Evolutionary conservation across 2,113 vertebrate species (phyloP), one percentile per base, ranked within the genome.

Genomic region (Vidua macroura): DNA sequence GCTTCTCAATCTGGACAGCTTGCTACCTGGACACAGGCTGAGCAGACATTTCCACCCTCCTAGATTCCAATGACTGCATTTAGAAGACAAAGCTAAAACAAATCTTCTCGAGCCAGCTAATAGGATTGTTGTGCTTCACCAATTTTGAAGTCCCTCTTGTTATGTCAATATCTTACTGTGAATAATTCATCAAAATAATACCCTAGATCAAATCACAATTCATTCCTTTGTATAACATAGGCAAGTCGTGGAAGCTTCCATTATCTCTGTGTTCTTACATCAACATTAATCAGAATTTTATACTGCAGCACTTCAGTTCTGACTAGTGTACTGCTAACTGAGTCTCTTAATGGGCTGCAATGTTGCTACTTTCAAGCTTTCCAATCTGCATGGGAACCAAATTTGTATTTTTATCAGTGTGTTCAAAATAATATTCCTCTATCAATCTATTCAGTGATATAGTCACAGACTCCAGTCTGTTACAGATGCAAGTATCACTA

Each of bases 121-220:
- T 12, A 86, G 28, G 67, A 93, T 60, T 73, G 62, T n/a, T 91
- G 16, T 62, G 48, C 85, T 90, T 85, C 87, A 90, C 44, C 7
- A n/a, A 0, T 59, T 72, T 67, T 74, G 21, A 87, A 90, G 55
- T 55, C 39, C 30, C 35, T 85, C 51, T 48, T 52, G 37, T 77
- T 88, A 84, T 51, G 19, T 77, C 63, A 93, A 37, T 74, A 62
- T 73, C 75, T 74, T 85, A 35, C 67, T 55, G 67, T 31, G 39
- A 94, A 93, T 83, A 87, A 87, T 91, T 82, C 20, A 83, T 84
- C 67, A 66, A 76, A 92, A 85, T 51, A 87, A 91, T 31, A 66
- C 51, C 37, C 35, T 24, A 46, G 67, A 77, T 89, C 23, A 58
- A 95, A 91, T 66, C 66, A 82, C 67, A 87, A 91, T 76, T 85